Evolutionary conservation across 2,113 vertebrate species (phyloP).

Genomic region (Cacatua alba): DNA sequence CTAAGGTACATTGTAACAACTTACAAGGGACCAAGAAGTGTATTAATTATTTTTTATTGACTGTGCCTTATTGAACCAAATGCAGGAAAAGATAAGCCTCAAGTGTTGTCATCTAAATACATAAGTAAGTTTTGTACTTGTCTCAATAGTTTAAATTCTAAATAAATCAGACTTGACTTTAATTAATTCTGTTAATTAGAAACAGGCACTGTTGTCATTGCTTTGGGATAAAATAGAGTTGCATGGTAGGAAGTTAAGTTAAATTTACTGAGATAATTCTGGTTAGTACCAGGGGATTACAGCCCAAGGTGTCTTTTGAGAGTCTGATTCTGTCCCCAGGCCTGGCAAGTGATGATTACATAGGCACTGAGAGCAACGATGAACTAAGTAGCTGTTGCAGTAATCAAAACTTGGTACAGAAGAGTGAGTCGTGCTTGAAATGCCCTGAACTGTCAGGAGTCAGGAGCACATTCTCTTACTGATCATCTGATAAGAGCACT

Average conservation of each 20-base stretch:
- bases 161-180: background rate
- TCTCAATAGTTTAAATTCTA: background rate
- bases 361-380: background rate
- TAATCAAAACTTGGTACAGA: background rate
- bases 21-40: background rate
- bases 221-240: constrained; percentile 9
- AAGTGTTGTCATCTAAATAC: background rate
- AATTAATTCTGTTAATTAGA: background rate
- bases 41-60: background rate
- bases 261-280: constrained; percentile 58
- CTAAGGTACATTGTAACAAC: background rate
- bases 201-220: background rate
- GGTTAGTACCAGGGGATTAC: background rate
- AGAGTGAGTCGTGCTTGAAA: background rate
- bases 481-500: background rate
- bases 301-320: background rate
- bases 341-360: background rate
- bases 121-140: background rate
- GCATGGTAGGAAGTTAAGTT: background rate
- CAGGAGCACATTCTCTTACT: background rate
- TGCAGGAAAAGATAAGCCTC: background rate
- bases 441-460: background rate
- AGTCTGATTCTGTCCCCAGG: background rate
- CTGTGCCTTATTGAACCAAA: background rate
- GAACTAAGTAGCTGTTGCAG: background rate